A percentile compares a stretch with the other conserved stretches of the same genome.
These are phyloP conservation scores for Microctenopoma steveboyesi DNA, from an alignment of 2,797 vertebrate species.

Conservation along the genomic window DNA sequence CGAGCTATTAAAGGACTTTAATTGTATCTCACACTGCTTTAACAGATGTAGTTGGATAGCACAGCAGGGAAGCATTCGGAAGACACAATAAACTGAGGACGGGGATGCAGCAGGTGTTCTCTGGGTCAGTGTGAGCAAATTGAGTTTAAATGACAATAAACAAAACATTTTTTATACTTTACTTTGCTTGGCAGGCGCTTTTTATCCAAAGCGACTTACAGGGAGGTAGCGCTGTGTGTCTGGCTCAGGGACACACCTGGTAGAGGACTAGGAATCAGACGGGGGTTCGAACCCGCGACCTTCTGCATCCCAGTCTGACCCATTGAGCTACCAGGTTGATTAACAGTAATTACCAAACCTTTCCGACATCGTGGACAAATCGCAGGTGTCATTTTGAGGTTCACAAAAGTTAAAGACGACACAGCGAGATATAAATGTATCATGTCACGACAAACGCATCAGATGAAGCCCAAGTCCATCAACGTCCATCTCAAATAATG, in stretches of 20 bases:
- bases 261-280: too few species aligned
- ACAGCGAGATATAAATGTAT: neutral
- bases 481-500: slow-evolving; percentile 9
- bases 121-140: slow-evolving; percentile 28
- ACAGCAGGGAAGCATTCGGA: slow-evolving; percentile 6
- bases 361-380: slow-evolving; percentile 28
- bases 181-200: too few species aligned
- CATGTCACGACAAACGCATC: slow-evolving; percentile 4
- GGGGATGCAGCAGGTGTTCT: slow-evolving; percentile 29
- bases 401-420: neutral
- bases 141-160: slow-evolving; percentile 19
- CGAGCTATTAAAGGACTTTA: slow-evolving; percentile 68
- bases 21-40: slow-evolving; percentile 65
- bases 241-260: too few species aligned
- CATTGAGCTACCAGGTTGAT: too few species aligned
- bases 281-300: too few species aligned
- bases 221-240: too few species aligned
- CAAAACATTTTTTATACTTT: neutral
- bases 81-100: slow-evolving; percentile 25
- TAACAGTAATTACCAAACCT: slow-evolving; percentile 37
- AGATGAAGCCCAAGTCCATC: slow-evolving; percentile 10
- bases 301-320: too few species aligned
- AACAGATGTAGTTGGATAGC: slow-evolving; percentile 51
- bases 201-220: too few species aligned
- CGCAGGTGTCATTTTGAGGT: neutral